Evolutionary conservation across 2,113 vertebrate species (phyloP).

Genomic region (Anser brachyrhynchus): DNA sequence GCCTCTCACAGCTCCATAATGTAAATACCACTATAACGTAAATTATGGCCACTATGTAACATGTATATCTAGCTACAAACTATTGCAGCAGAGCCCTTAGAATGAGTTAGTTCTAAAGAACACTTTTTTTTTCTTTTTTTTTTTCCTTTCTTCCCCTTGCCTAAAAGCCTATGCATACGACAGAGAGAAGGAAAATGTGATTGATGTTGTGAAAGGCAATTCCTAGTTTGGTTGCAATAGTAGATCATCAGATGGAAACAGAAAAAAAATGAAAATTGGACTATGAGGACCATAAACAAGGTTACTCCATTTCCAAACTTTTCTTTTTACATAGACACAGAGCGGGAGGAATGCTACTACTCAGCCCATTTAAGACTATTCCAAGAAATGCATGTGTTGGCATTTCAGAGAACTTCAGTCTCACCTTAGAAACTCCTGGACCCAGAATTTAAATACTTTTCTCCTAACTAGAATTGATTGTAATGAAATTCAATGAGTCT

Average conservation of each 20-base stretch:
- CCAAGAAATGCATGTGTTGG: background rate
- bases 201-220: slow-evolving; percentile 55
- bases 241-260: background rate
- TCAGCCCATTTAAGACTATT: background rate
- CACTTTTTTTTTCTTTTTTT: slow-evolving; percentile 15
- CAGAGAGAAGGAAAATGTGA: slow-evolving; percentile 64
- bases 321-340: background rate
- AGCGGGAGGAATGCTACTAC: background rate
- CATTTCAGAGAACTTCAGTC: background rate
- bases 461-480: background rate
- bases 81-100: background rate
- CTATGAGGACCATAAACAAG: background rate
- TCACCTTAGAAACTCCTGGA: background rate
- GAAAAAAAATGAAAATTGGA: background rate
- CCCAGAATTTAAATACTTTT: background rate
- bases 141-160: background rate
- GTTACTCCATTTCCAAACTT: background rate
- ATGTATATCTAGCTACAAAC: background rate
- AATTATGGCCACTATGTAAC: background rate
- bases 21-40: background rate
- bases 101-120: background rate
- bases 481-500: background rate
- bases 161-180: slow-evolving; percentile 63
- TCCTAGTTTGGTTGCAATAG: slow-evolving; percentile 63
- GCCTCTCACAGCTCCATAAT: background rate